Conservation (phyloP, 2,888 invertebrate species). For the Apocheima hispidaria region DNA sequence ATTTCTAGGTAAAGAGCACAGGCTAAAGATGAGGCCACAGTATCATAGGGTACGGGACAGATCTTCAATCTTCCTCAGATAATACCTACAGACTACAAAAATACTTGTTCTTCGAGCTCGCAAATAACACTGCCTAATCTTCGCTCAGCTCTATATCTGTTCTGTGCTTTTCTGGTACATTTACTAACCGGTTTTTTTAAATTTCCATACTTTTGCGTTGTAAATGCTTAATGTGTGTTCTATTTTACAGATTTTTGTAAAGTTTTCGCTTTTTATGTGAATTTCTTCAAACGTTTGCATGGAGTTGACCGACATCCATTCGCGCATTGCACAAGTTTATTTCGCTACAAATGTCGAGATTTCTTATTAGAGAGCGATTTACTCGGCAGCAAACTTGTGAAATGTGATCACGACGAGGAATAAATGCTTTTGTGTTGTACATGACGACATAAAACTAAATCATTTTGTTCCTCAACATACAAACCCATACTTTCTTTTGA, state of each 20-base stretch:
- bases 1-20: slow-evolving; percentile 72
- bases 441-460: neutral
- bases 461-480: neutral
- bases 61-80: slow-evolving; percentile 54
- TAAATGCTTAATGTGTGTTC: slow-evolving; percentile 58
- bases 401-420: slow-evolving; percentile 44
- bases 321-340: slow-evolving; percentile 61
- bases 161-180: slow-evolving; percentile 73
- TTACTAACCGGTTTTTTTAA: slow-evolving; percentile 61
- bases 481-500: neutral
- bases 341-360: slow-evolving; percentile 33
- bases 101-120: slow-evolving; percentile 72
- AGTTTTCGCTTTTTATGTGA: slow-evolving; percentile 61
- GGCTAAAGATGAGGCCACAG: slow-evolving; percentile 64
- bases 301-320: slow-evolving; percentile 48
- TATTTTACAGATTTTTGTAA: slow-evolving; percentile 58
- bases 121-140: slow-evolving; percentile 85
- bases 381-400: slow-evolving; percentile 45
- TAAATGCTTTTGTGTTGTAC: slow-evolving; percentile 14
- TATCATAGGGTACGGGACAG: slow-evolving; percentile 65
- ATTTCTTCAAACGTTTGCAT: slow-evolving; percentile 64
- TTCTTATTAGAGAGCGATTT: slow-evolving; percentile 7
- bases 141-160: slow-evolving; percentile 78
- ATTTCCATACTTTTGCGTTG: slow-evolving; percentile 52
- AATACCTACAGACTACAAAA: slow-evolving; percentile 63